A percentile compares a stretch with the other conserved stretches of the same genome.
These are phyloP conservation scores for Protonibea diacanthus DNA, from an alignment of 2,797 vertebrate species.

Conservation along the genomic window DNA sequence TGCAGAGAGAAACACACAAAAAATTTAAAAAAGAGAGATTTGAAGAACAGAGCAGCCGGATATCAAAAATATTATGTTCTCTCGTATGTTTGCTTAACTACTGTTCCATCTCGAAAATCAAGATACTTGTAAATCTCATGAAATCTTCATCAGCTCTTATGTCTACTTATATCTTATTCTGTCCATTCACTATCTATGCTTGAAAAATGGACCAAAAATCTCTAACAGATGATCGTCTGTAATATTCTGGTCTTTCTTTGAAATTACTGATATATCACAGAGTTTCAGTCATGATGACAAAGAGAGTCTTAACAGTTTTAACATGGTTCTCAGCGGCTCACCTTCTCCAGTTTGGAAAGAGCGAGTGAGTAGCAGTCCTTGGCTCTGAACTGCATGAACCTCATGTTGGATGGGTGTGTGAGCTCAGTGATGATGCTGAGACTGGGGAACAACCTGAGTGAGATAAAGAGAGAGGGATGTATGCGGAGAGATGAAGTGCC, in stretches of 20 bases:
- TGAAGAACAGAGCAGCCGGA: background rate
- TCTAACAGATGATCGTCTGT: background rate
- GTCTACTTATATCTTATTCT: background rate
- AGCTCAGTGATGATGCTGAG: constrained; percentile 98
- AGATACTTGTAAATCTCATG: background rate
- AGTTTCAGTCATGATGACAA: background rate
- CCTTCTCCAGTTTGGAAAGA: constrained; percentile 97
- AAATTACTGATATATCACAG: background rate
- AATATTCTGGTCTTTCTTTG: background rate
- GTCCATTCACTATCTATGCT: background rate
- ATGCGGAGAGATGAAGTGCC: constrained; percentile 11
- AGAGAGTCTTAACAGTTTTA: no score
- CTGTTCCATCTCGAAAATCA: background rate
- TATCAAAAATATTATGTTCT: background rate
- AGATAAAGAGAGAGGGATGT: constrained; percentile 14
- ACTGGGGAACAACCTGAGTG: constrained; percentile 93
- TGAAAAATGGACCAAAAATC: background rate
- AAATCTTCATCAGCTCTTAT: background rate
- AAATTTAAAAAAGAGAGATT: background rate
- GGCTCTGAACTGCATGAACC: constrained; percentile 99
- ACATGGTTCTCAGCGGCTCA: constrained; percentile 59
- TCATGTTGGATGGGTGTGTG: constrained; percentile 98
- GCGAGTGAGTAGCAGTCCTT: constrained; percentile 99
- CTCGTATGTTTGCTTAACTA: background rate
- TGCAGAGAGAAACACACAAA: constrained; percentile 72